Percentiles rank a stretch among this genome's conserved stretches.
Evolutionary conservation across 2,113 vertebrate species (phyloP).

Genomic region (Thunnus maccoyii): DNA sequence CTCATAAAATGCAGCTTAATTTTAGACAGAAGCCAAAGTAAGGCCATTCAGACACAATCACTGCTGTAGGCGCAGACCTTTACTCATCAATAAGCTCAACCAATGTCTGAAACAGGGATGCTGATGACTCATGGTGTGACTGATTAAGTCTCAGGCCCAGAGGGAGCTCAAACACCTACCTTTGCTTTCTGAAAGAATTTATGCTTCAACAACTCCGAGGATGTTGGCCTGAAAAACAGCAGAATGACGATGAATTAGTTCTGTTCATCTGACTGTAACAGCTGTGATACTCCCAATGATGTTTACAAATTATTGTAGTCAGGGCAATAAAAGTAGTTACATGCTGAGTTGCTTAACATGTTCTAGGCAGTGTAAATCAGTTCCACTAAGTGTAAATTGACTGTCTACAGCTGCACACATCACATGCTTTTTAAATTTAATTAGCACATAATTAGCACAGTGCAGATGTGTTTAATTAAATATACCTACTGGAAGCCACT

Average conservation of each 20-base stretch:
- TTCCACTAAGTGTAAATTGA: neutral
- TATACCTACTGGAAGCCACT: neutral
- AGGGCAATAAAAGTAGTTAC: neutral
- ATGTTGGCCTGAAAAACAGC: constrained; percentile 89
- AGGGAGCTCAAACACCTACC: constrained; percentile 82
- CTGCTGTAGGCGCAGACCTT: constrained; percentile 12
- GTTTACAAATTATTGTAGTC: neutral
- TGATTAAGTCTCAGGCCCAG: constrained; percentile 13
- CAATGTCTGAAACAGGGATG: constrained; percentile 14
- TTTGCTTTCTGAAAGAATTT: constrained; percentile 99
- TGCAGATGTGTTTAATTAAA: neutral
- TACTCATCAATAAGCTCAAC: constrained; percentile 34
- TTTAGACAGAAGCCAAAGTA: neutral
- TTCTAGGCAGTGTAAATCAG: neutral
- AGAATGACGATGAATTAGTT: constrained; percentile 34
- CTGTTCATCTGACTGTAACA: constrained; percentile 1
- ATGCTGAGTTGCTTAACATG: neutral
- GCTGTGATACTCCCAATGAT: neutral
- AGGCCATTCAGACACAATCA: constrained; percentile 10
- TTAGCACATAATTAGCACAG: neutral
- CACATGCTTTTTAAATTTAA: neutral
- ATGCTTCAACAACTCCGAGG: constrained; percentile 94
- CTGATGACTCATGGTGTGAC: constrained; percentile 39
- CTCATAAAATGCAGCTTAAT: constrained; percentile 10
- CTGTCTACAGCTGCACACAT: neutral